Conservation (phyloP, 1,140 invertebrate genomes). For the Hylyphantes graminicola region DNA sequence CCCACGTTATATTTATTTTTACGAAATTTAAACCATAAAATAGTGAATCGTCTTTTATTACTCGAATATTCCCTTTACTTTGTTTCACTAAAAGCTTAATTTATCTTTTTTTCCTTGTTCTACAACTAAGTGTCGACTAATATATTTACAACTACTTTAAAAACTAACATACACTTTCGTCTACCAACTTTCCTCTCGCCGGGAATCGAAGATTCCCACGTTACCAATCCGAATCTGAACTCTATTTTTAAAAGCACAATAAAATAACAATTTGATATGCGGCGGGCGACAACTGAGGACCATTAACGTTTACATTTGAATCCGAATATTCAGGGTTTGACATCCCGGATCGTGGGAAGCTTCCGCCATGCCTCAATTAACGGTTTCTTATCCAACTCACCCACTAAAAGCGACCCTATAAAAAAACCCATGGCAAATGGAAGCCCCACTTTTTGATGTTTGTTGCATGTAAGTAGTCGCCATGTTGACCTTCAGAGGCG, state of each 20-base stretch:
- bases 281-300: background rate
- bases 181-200: slow-evolving; percentile 11
- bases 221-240: slow-evolving; percentile 4
- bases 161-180: too few relatives aligned
- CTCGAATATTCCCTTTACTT: background rate
- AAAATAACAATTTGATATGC: background rate
- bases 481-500: too few relatives aligned
- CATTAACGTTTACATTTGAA: background rate
- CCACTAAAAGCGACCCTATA: too few relatives aligned
- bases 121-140: too few relatives aligned
- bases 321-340: slow-evolving; percentile 10
- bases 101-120: background rate
- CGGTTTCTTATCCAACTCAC: too few relatives aligned
- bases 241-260: background rate
- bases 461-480: too few relatives aligned
- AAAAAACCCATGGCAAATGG: too few relatives aligned
- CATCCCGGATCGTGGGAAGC: slow-evolving; percentile 24
- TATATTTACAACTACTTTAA: too few relatives aligned
- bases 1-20: too few relatives aligned
- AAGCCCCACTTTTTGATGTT: too few relatives aligned
- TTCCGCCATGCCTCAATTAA: background rate
- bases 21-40: too few relatives aligned
- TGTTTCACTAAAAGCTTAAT: background rate
- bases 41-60: background rate
- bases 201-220: slow-evolving; percentile 17